These are phyloP conservation scores for Synanthedon andrenaeformis DNA, from an alignment of 2,888 invertebrate species.

Conservation along the genomic window DNA sequence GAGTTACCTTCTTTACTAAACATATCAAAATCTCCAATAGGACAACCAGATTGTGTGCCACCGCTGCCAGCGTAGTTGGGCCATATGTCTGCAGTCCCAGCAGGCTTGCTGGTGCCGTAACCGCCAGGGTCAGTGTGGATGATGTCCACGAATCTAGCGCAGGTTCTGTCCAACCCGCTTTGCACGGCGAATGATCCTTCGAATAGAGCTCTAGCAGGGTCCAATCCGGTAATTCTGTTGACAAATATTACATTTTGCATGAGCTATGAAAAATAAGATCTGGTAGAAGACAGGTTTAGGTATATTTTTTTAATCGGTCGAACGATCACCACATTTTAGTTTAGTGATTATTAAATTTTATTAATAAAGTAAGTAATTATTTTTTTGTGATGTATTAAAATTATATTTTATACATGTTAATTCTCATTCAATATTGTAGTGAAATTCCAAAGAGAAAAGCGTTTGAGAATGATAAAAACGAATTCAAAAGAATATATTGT, in stretches of 20 bases:
- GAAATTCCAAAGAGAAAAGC: too few species aligned
- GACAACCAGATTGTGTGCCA: slow-evolving; percentile 66
- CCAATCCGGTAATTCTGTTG: slow-evolving; percentile 67
- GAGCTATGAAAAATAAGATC: too few species aligned
- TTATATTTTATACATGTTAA: too few species aligned
- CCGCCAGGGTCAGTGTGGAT: slow-evolving; percentile 75
- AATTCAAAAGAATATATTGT: too few species aligned
- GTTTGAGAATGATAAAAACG: too few species aligned
- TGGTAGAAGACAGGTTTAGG: neutral
- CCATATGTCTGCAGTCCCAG: slow-evolving; percentile 72
- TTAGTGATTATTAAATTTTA: too few species aligned
- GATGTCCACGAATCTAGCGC: slow-evolving; percentile 73
- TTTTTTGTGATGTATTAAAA: too few species aligned
- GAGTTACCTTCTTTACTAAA: slow-evolving; percentile 42
- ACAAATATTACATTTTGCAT: neutral
- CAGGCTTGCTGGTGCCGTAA: slow-evolving; percentile 61
- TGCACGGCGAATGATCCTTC: slow-evolving; percentile 50
- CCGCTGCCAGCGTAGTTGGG: slow-evolving; percentile 60
- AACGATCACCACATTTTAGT: too few species aligned
- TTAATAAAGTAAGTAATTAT: too few species aligned
- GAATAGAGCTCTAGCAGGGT: slow-evolving; percentile 70
- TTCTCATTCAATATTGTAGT: too few species aligned
- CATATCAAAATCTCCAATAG: slow-evolving; percentile 35
- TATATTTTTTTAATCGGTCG: too few species aligned
- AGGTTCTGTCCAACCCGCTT: slow-evolving; percentile 48